Evolutionary conservation across 2,888 invertebrate species (phyloP).

Genomic region (Leucophora obtusa): DNA sequence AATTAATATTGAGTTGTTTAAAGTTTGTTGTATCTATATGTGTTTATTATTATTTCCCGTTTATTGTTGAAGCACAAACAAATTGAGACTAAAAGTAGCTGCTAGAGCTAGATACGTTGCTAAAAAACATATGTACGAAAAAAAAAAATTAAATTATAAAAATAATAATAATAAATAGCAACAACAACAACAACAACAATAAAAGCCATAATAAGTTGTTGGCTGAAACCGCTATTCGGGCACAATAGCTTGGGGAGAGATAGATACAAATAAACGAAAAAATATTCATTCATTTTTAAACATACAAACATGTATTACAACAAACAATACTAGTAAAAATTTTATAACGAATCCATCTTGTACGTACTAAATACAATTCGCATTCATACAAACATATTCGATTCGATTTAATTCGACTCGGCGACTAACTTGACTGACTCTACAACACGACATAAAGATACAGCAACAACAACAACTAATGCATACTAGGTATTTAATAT

Average conservation of each 20-base stretch:
- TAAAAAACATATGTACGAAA: slow-evolving; percentile 38
- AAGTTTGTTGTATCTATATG: slow-evolving; percentile 9
- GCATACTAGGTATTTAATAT: not conserved
- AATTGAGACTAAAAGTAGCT: slow-evolving; percentile 75
- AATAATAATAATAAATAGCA: slow-evolving; percentile 47
- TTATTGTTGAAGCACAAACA: slow-evolving; percentile 75
- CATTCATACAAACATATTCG: not conserved
- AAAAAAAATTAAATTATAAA: slow-evolving; percentile 30
- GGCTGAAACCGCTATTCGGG: slow-evolving; percentile 50
- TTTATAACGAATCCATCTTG: not conserved
- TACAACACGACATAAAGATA: too few relatives aligned
- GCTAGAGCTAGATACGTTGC: slow-evolving; percentile 59
- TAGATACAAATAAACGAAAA: slow-evolving; percentile 23
- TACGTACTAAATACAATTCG: not conserved
- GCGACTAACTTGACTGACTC: not conserved
- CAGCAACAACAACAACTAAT: not conserved
- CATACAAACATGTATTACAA: not conserved
- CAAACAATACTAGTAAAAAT: too few relatives aligned
- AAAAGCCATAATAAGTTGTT: slow-evolving; percentile 43
- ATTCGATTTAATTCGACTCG: not conserved
- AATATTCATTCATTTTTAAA: slow-evolving; percentile 43
- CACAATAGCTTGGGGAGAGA: slow-evolving; percentile 41
- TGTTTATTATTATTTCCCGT: slow-evolving; percentile 60
- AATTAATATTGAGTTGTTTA: slow-evolving; percentile 18
- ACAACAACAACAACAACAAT: slow-evolving; percentile 32